Evolutionary conservation across 2,888 invertebrate species (phyloP), one percentile per base, ranked within the genome.

Genomic region (Tachina grossa): DNA sequence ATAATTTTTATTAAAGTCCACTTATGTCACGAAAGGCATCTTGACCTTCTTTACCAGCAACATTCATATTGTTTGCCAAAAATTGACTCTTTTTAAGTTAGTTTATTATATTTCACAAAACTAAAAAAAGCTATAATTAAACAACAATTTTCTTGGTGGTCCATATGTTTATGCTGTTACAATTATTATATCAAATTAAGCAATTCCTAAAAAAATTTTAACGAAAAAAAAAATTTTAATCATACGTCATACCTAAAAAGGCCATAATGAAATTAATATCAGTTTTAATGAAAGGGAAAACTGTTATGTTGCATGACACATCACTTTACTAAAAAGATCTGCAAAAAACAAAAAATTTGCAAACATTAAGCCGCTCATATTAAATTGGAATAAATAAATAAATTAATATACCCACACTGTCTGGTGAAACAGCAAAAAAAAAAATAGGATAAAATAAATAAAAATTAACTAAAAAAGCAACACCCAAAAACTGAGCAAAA

Each of bases 331-430:
- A 65, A 65, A 55, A 51, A 69, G 1, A 5, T 4, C 19, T 13
- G 5, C 41, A 49, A 71, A 55, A 76, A 59, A 45, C 10, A n/a
- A n/a, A n/a, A n/a, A n/a, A n/a, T n/a, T n/a, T 47, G 11, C n/a
- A 49, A 75, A 66, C 53, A 72, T 31, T 31, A 81, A 49, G 61
- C 77, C 74, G 77, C 77, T 63, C 68, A 74, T 69, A 78, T 77
- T 77, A 77, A 85, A 78, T 69, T 69, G 69, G 72, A 78, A 85
- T 85, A 84, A 80, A 84, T 68, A 76, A 80, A 81, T 75, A 78
- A 82, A 79, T 82, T 78, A 82, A 78, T 63, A 82, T 78, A 71
- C 82, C 82, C 85, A 85, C 82, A 85, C 82, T 78, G 78, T 76
- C 76, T 76, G 82, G 11, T 49, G 51, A 82, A 49, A 39, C 22